phyloP scores from a whole-genome alignment of 2,797 vertebrate species.

The Hyperoplus lanceolatus region DNA sequence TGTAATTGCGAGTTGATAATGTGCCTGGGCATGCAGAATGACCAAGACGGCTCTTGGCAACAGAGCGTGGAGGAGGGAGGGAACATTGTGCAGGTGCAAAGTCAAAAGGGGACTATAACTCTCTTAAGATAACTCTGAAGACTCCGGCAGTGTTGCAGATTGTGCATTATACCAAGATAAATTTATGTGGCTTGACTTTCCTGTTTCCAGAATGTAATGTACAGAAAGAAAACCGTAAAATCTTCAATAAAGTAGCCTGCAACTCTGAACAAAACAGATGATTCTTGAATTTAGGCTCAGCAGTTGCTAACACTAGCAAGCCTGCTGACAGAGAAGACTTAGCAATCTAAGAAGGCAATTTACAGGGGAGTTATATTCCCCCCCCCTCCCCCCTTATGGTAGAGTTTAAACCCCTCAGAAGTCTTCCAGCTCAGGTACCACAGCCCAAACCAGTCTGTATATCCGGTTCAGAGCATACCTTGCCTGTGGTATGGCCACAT shows the following conservation, averaged over 20 bases:
- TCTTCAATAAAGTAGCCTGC: background rate
- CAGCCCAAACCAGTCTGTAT: too few species aligned
- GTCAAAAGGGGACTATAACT: slow-evolving; percentile 65
- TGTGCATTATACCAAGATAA: slow-evolving; percentile 25
- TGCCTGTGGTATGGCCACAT: too few species aligned
- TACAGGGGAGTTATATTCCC: too few species aligned
- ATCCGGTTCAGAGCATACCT: too few species aligned
- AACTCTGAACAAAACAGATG: background rate
- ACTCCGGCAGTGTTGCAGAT: slow-evolving; percentile 37
- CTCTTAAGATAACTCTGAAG: slow-evolving; percentile 54
- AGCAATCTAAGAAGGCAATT: too few species aligned
- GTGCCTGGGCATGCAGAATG: slow-evolving; percentile 77
- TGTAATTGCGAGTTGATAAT: slow-evolving; percentile 80
- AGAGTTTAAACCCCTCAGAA: too few species aligned
- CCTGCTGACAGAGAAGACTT: background rate
- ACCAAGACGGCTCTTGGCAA: slow-evolving; percentile 66
- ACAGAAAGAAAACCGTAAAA: background rate
- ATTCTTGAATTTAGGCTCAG: too few species aligned
- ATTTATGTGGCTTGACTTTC: background rate
- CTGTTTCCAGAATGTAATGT: background rate
- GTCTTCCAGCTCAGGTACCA: too few species aligned
- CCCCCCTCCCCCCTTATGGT: too few species aligned
- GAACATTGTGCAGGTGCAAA: slow-evolving; percentile 75
- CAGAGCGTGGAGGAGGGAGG: slow-evolving; percentile 52
- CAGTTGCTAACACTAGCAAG: background rate